phyloP scores from a whole-genome alignment of 2,113 vertebrate genomes.

The Dicentrarchus labrax region DNA sequence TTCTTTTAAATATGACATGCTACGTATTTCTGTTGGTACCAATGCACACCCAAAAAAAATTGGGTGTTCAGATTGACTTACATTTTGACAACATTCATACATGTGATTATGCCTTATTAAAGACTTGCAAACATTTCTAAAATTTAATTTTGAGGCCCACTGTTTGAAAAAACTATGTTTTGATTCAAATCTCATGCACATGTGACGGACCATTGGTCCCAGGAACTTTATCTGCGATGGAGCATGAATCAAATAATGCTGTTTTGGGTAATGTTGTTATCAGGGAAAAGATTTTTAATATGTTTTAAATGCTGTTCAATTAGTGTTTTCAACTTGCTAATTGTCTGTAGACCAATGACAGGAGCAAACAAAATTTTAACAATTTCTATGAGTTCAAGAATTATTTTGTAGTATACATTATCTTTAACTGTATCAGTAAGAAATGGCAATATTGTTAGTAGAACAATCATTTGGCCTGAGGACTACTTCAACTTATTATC shows the following conservation, averaged over 20 bases:
- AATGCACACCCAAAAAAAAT: constrained; percentile 25
- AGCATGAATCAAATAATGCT: constrained; percentile 53
- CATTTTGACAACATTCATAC: constrained; percentile 44
- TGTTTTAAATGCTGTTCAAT: constrained; percentile 48
- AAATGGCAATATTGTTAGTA: constrained; percentile 30
- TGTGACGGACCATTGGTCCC: constrained; percentile 42
- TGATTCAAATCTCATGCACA: constrained; percentile 42
- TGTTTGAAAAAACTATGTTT: constrained; percentile 38
- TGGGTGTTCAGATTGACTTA: constrained; percentile 9
- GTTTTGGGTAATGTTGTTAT: constrained; percentile 51
- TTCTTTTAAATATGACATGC: constrained; percentile 16
- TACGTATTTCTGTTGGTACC: constrained; percentile 7
- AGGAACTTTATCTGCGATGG: constrained; percentile 30
- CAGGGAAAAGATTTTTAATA: constrained; percentile 30
- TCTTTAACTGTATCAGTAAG: constrained; percentile 16
- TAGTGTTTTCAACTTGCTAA: constrained; percentile 27
- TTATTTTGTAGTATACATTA: constrained; percentile 13
- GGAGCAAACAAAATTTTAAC: constrained; percentile 51
- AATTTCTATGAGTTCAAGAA: constrained; percentile 44
- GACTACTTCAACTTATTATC: constrained; percentile 23
- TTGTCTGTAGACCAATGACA: constrained; percentile 10
- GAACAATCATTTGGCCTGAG: constrained; percentile 36
- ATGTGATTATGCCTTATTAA: constrained; percentile 22
- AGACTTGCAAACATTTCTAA: constrained; percentile 34
- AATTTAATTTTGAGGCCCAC: constrained; percentile 18